Percentiles rank a stretch among this genome's conserved stretches.
Evolutionary conservation across 92 coral and sea anemone genomes (phyloP).

Genomic region (Nematostella vectensis): DNA sequence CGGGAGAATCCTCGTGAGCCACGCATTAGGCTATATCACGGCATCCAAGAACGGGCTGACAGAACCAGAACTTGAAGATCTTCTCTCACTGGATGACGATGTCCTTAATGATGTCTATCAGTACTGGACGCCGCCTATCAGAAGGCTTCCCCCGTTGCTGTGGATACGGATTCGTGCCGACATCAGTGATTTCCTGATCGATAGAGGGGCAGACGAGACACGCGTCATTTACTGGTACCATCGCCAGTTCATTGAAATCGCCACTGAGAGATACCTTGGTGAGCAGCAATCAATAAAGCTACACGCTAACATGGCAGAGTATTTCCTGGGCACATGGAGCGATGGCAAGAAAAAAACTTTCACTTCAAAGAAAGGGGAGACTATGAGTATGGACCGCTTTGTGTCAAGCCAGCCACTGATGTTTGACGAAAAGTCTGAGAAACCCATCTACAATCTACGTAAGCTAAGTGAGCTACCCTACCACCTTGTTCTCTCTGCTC

Average conservation of each 20-base stretch:
- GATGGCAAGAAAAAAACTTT: conserved; percentile 67
- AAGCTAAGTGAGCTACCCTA: conserved; percentile 79
- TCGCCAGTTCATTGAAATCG: conserved; percentile 92
- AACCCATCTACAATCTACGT: conserved; percentile 68
- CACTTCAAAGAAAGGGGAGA: conserved; percentile 66
- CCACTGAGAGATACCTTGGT: conserved; percentile 69
- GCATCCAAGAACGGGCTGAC: conserved; percentile 93
- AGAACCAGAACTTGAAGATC: conserved; percentile 83
- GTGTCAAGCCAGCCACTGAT: conserved; percentile 75
- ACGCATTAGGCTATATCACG: conserved; percentile 78
- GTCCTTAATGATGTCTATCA: conserved; percentile 97
- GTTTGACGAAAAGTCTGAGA: conserved; percentile 43
- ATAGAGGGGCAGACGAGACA: conserved; percentile 86
- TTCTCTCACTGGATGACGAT: conserved; percentile 88
- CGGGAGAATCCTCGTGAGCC: conserved; percentile 78
- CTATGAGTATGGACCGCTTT: conserved; percentile 60
- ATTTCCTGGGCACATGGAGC: conserved; percentile 84
- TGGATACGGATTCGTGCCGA: conserved; percentile 90
- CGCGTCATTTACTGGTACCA: conserved; percentile 91
- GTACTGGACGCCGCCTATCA: conserved; percentile 96
- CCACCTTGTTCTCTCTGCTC: conserved; percentile 58
- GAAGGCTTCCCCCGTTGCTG: conserved; percentile 87
- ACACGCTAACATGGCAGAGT: conserved; percentile 74
- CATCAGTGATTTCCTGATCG: conserved; percentile 78
- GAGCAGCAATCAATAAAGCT: conserved; percentile 29